phyloP scores from a whole-genome alignment of 2,888 invertebrate species.

The Drosophila peninsularis region DNA sequence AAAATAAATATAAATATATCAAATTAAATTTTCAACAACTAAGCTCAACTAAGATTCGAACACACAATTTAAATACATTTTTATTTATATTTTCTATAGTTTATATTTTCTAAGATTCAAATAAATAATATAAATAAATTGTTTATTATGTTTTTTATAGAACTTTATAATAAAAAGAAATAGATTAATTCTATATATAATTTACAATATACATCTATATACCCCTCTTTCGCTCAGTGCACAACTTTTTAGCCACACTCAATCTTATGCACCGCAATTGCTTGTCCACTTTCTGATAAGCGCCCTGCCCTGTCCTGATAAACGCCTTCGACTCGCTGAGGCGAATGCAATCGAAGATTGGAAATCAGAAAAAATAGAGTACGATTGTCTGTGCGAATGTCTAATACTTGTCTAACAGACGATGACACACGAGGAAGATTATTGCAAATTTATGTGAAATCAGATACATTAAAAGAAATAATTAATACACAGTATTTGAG shows the following conservation, averaged over 20 bases:
- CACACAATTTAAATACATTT: no score
- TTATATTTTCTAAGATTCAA: no score
- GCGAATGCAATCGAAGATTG: background rate
- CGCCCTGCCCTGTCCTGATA: constrained; percentile 17
- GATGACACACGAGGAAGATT: background rate
- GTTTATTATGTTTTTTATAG: no score
- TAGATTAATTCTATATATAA: no score
- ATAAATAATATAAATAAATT: no score
- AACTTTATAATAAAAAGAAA: no score
- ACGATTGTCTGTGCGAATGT: background rate
- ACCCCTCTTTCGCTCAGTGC: background rate
- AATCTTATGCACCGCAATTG: constrained; percentile 6
- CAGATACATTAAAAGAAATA: background rate
- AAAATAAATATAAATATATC: background rate
- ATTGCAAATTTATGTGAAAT: background rate
- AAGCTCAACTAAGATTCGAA: no score
- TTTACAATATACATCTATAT: no score
- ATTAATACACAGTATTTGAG: no score
- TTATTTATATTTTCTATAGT: no score
- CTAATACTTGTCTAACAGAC: background rate
- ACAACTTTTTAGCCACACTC: background rate
- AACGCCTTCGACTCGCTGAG: background rate
- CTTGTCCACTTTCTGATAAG: constrained; percentile 14
- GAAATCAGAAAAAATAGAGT: background rate
- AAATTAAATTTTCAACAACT: no score